Conservation (phyloP, 2,888 invertebrate genomes). For the Hedychridium roseum region DNA sequence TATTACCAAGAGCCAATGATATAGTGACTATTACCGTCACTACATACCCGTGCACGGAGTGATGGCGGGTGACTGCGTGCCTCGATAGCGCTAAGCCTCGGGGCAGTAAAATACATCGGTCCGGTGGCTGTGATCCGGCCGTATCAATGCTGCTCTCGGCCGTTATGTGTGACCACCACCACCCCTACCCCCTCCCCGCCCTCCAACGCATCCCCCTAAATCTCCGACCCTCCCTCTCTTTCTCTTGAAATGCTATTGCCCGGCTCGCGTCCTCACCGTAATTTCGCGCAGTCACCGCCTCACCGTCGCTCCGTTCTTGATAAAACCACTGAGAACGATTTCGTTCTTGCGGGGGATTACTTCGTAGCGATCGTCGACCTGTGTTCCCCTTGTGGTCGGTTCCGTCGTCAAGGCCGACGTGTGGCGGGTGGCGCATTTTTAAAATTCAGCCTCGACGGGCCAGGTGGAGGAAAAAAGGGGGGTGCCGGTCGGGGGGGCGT, state of each 20-base stretch:
- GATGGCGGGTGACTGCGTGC: slow-evolving; percentile 64
- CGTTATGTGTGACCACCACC: slow-evolving; percentile 55
- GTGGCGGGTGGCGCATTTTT: slow-evolving; percentile 5
- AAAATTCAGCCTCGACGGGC: no score
- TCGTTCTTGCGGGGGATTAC: no score
- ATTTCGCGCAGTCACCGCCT: slow-evolving; percentile 6
- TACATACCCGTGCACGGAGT: slow-evolving; percentile 62
- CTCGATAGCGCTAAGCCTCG: slow-evolving; percentile 63
- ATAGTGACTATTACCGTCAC: slow-evolving; percentile 65
- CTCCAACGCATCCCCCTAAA: slow-evolving; percentile 7
- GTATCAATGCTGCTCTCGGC: slow-evolving; percentile 61
- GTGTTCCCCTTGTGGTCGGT: background rate
- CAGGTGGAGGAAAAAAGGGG: slow-evolving; percentile 4
- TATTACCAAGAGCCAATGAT: slow-evolving; percentile 64
- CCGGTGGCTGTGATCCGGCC: slow-evolving; percentile 63
- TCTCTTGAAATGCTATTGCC: no score
- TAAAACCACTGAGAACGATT: no score
- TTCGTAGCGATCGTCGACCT: no score
- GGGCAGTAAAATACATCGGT: slow-evolving; percentile 63
- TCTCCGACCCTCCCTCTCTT: slow-evolving; percentile 2
- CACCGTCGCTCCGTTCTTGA: slow-evolving; percentile 24
- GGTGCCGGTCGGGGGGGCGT: slow-evolving; percentile 1
- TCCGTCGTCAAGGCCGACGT: background rate
- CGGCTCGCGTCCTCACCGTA: no score
- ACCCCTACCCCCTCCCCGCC: slow-evolving; percentile 17